Conservation (phyloP, 2,113 vertebrate genomes). For the Phrynocephalus versicolor region DNA sequence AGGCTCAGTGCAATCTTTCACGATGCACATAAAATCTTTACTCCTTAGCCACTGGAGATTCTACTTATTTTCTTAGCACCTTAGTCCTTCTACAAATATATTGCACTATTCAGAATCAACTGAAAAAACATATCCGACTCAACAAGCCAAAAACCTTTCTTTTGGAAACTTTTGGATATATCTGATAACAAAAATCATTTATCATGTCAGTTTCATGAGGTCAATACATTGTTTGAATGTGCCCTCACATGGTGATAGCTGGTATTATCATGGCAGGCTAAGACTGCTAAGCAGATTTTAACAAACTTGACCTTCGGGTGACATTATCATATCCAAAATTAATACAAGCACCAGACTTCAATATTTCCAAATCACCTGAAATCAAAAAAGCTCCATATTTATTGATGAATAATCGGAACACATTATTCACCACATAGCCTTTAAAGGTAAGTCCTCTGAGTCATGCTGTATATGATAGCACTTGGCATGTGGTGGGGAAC, state of each 20-base stretch:
- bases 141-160: not conserved
- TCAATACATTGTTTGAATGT: not conserved
- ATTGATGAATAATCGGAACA: not conserved
- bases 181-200: not conserved
- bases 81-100: not conserved
- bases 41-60: not conserved
- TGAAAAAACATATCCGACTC: not conserved
- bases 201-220: not conserved
- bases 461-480: not conserved
- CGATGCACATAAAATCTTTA: not conserved
- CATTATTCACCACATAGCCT: not conserved
- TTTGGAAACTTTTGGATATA: not conserved
- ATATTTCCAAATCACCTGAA: not conserved
- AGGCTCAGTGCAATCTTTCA: not conserved
- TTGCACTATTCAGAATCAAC: not conserved
- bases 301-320: not conserved
- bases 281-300: not conserved
- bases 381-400: not conserved
- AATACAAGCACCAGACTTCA: not conserved
- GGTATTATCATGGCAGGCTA: not conserved
- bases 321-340: not conserved
- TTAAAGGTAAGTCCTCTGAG: slow-evolving; percentile 39
- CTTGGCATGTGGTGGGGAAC: not conserved
- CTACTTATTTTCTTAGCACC: not conserved
- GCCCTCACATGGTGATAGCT: not conserved